Evolutionary conservation across 64 coral and sea anemone species (phyloP).

Genomic region (Orbicella faveolata): DNA sequence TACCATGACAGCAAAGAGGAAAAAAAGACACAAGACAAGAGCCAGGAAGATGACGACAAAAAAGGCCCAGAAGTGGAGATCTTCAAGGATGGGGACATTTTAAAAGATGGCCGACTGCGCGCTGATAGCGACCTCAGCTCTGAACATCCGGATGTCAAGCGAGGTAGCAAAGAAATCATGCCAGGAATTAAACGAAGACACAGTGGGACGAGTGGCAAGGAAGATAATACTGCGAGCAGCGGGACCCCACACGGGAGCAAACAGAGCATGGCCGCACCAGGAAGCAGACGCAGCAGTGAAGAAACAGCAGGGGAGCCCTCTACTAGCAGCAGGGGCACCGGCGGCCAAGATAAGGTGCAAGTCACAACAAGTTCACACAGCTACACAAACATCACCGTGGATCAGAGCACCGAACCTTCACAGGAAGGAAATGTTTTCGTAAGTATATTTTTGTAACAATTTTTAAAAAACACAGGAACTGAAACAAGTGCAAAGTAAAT

Average conservation of each 20-base stretch:
- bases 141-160: not conserved
- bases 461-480: too few species aligned
- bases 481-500: too few species aligned
- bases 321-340: not conserved
- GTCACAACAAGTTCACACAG: not conserved
- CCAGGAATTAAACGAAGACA: not conserved
- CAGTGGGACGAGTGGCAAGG: not conserved
- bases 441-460: not conserved
- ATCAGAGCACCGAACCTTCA: not conserved
- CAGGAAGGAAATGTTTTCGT: not conserved
- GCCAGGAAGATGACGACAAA: not conserved
- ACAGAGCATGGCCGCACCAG: not conserved
- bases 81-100: not conserved
- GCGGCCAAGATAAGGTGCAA: not conserved
- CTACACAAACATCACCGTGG: not conserved
- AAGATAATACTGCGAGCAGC: not conserved
- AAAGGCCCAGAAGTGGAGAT: not conserved
- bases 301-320: not conserved
- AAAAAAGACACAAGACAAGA: not conserved
- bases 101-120: not conserved
- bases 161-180: constrained; percentile 13
- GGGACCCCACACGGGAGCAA: not conserved
- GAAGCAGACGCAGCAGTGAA: not conserved
- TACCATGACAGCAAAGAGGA: not conserved
- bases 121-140: not conserved